Percentiles rank a stretch among this genome's conserved stretches.
Conservation (phyloP, 2,797 vertebrate genomes). For the Ptychadena robeensis region DNA sequence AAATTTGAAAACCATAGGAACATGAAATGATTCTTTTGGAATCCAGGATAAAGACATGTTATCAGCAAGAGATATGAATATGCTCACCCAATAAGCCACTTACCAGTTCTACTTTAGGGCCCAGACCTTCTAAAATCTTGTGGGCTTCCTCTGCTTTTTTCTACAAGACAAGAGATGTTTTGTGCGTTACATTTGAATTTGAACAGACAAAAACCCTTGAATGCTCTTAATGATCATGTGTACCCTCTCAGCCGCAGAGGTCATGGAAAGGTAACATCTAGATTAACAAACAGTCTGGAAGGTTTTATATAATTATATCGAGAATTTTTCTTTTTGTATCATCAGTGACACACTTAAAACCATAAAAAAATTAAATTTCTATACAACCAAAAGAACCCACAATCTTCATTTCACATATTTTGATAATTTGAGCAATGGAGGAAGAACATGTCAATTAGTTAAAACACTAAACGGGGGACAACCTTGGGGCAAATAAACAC, state of each 20-base stretch:
- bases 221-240: neutral
- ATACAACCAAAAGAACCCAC: too few species aligned
- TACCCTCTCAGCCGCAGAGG: neutral
- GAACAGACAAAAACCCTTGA: neutral
- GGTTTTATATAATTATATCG: too few species aligned
- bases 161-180: conserved; percentile 72
- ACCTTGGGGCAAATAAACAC: too few species aligned
- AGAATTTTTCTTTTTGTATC: too few species aligned
- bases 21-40: neutral
- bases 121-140: conserved; percentile 96
- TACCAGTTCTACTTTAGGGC: conserved; percentile 97
- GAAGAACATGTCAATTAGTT: too few species aligned
- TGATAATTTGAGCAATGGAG: too few species aligned
- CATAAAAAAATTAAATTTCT: too few species aligned
- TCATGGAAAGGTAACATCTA: neutral
- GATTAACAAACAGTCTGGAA: neutral
- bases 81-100: conserved; percentile 61
- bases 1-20: neutral
- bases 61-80: neutral
- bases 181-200: neutral
- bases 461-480: too few species aligned
- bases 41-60: neutral
- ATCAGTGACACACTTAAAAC: too few species aligned
- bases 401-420: too few species aligned
- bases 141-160: conserved; percentile 99